Conservation (phyloP, 1,140 invertebrate species). For the Zophobas atratus region DNA sequence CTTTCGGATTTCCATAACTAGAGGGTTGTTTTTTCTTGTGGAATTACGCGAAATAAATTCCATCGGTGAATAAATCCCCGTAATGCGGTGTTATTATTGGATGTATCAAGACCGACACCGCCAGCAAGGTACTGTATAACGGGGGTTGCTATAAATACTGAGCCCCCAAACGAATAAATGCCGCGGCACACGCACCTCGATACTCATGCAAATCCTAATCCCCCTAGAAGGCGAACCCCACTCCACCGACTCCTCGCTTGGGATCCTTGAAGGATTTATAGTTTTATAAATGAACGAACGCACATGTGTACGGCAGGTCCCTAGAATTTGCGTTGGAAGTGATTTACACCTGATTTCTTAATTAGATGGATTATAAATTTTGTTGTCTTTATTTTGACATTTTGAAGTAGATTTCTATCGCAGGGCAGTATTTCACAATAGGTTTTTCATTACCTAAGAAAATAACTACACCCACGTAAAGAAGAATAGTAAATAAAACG, state of each 20-base stretch:
- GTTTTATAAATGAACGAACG: conserved; percentile 48
- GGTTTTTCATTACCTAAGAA: neutral
- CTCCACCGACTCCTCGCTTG: conserved; percentile 20
- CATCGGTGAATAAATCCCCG: conserved; percentile 50
- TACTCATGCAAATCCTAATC: conserved; percentile 57
- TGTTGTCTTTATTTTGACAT: conserved; percentile 26
- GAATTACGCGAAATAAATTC: conserved; percentile 48
- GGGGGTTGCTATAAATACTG: conserved; percentile 54
- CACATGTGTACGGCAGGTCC: conserved; percentile 46
- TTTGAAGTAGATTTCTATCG: conserved; percentile 9
- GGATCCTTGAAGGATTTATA: conserved; percentile 49
- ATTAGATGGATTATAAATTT: conserved; percentile 48
- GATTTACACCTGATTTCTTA: conserved; percentile 50
- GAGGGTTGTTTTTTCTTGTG: conserved; percentile 35
- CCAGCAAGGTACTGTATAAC: conserved; percentile 33
- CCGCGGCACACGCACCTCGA: conserved; percentile 54
- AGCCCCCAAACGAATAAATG: conserved; percentile 49
- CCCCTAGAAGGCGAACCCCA: conserved; percentile 36
- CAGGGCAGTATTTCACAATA: neutral
- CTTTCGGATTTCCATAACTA: conserved; percentile 40
- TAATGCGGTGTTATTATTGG: conserved; percentile 51
- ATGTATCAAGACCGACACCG: conserved; percentile 48
- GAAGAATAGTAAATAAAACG: no score
- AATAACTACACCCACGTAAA: no score
- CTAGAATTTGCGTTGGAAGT: conserved; percentile 30